Evolutionary conservation across 2,888 invertebrate species (phyloP), one percentile per base, ranked within the genome.

Genomic region (Parthenolecanium corni): DNA sequence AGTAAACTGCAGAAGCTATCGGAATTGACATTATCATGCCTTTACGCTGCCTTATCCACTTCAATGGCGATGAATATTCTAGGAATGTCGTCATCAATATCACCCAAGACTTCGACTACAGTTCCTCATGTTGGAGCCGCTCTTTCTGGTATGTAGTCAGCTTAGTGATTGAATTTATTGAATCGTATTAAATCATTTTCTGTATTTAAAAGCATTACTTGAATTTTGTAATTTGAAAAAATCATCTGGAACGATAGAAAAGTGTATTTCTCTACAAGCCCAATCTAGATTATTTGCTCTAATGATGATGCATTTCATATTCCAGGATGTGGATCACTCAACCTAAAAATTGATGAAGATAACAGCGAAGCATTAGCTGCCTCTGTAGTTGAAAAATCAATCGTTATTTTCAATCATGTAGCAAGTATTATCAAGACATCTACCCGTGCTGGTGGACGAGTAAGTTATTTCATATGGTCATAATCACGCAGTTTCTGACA

Each of bases 401-500:
- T 94, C 66, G 88, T 89, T 72, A 82, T 93, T 69, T 92, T 89
- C 74, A 85, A 84, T 68, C 81, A 82, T 68, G 84, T 92, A 65
- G 86, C 89, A 2, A 82, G 81, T 67, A 83, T 85, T 40, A 86
- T 93, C 69, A 86, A 85, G 72, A 81, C 80, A 61, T 92, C 92
- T 3, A 89, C 92, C 0, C 80, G 92, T 68, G 89, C 90, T 53
- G 89, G 89, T 54, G 89, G 89, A 66, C 86, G 86, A 74, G 89
- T 89, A 76, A 82, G 82, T 78, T 66, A 49, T 24, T 64, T 64
- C 52, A 44, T 62, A 23, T 58, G 11, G 3, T 46, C 20, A 42
- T 31, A 12, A 38, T 52, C 24, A 3, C 21, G n/a, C 14, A 52
- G 54, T 62, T 18, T n/a, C 16, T 18, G 12, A 1, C 18, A 12